phyloP scores from a whole-genome alignment of 2,888 invertebrate genomes.

The Drosophila nr. perissopoda region DNA sequence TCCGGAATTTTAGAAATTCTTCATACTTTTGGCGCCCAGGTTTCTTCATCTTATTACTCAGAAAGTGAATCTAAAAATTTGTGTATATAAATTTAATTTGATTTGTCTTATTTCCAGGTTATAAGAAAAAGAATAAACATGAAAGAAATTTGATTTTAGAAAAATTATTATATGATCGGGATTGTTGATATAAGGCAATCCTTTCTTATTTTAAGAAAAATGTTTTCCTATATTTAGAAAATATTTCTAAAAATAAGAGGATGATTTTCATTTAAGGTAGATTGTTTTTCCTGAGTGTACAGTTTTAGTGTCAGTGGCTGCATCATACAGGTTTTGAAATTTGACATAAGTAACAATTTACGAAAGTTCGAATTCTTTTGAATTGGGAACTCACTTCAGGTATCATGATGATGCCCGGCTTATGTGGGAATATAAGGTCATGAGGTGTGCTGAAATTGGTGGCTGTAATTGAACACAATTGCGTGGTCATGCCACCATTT shows the following conservation, averaged over 20 bases:
- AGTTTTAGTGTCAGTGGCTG: background rate
- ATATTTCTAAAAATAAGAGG: background rate
- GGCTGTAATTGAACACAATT: constrained; percentile 92
- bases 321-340: background rate
- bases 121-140: background rate
- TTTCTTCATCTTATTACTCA: too few species aligned
- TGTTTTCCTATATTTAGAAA: background rate
- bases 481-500: constrained; percentile 90
- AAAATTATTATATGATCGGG: background rate
- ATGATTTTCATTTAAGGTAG: background rate
- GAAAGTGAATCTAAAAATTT: too few species aligned
- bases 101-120: background rate
- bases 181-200: background rate
- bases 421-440: constrained; percentile 92
- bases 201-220: too few species aligned
- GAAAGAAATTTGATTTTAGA: background rate
- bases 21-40: too few species aligned
- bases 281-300: background rate
- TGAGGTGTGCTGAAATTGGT: constrained; percentile 94
- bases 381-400: constrained; percentile 87
- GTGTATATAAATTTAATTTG: too few species aligned
- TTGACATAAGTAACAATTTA: background rate
- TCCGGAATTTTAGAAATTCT: too few species aligned
- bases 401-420: constrained; percentile 90
- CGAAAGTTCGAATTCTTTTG: background rate